Percentiles rank a stretch among this genome's conserved stretches.
Conservation (phyloP, 2,888 invertebrate genomes). For the Geophilus truncorum region DNA sequence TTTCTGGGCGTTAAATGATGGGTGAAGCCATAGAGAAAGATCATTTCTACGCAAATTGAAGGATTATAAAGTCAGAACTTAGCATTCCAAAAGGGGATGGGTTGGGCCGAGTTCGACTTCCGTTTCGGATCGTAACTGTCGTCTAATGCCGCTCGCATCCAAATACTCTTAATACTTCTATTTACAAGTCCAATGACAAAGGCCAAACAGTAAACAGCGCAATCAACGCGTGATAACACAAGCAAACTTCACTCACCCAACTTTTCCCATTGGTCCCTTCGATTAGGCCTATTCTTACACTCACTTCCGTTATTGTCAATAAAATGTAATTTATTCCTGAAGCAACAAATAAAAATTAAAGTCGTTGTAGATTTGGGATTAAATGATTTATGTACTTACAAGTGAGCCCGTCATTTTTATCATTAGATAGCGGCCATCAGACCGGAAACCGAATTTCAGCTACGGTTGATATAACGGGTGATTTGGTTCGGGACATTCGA, state of each 20-base stretch:
- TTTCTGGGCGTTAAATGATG: background rate
- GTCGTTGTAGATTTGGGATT: too few species aligned
- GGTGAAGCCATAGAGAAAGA: background rate
- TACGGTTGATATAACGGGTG: background rate
- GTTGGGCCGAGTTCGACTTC: background rate
- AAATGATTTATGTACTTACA: too few species aligned
- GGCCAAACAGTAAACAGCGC: background rate
- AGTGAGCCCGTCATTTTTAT: too few species aligned
- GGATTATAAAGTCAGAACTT: background rate
- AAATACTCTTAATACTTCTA: background rate
- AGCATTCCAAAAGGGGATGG: background rate
- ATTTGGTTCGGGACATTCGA: background rate
- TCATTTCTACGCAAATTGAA: slow-evolving; percentile 12
- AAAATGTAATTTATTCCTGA: too few species aligned
- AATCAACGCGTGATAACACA: background rate
- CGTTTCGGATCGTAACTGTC: background rate
- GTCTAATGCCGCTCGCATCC: background rate
- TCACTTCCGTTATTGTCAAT: too few species aligned
- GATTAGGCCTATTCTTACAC: too few species aligned
- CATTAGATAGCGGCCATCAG: too few species aligned
- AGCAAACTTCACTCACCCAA: background rate
- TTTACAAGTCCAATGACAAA: background rate
- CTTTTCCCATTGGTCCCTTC: background rate
- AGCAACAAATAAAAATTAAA: too few species aligned
- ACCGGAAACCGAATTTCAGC: too few species aligned